Percentiles rank a stretch among this genome's conserved stretches.
Evolutionary conservation across 2,113 vertebrate species (phyloP).

Genomic region (Anoura caudifer): DNA sequence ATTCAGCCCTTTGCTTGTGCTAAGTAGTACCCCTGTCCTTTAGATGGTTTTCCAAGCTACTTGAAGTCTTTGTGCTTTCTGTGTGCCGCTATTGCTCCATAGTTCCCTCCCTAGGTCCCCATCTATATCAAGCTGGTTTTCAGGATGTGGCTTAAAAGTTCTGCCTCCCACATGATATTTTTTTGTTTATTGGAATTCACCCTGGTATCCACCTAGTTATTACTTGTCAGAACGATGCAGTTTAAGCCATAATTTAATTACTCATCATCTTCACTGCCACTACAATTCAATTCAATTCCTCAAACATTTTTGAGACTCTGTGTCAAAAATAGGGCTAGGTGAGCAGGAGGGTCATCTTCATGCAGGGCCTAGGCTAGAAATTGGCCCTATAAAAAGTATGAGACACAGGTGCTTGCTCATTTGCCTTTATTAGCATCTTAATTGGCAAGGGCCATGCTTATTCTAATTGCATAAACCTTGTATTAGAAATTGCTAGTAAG

Average conservation of each 20-base stretch:
- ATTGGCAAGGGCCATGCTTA: not conserved
- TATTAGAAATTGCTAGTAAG: conserved; percentile 12
- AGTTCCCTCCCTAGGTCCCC: not conserved
- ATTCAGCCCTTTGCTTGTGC: not conserved
- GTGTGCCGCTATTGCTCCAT: not conserved
- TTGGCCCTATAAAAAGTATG: not conserved
- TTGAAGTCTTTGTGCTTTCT: not conserved
- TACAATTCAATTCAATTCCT: not conserved
- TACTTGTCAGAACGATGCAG: not conserved
- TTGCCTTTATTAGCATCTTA: not conserved
- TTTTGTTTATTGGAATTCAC: not conserved
- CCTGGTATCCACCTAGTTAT: not conserved
- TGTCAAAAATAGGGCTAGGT: not conserved
- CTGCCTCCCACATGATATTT: not conserved
- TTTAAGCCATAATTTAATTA: not conserved
- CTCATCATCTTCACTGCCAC: not conserved
- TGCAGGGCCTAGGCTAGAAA: not conserved
- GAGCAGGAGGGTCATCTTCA: not conserved
- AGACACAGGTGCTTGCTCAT: not conserved
- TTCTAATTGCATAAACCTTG: not conserved
- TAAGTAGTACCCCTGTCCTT: not conserved
- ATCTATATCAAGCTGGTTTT: not conserved
- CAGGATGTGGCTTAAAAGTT: not conserved
- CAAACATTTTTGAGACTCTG: not conserved
- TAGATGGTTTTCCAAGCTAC: not conserved